Percentiles rank a stretch among this genome's conserved stretches.
These are phyloP conservation scores for Plecturocebus donacophilus DNA, from an alignment of 2,113 vertebrate genomes.

Conservation along the genomic window DNA sequence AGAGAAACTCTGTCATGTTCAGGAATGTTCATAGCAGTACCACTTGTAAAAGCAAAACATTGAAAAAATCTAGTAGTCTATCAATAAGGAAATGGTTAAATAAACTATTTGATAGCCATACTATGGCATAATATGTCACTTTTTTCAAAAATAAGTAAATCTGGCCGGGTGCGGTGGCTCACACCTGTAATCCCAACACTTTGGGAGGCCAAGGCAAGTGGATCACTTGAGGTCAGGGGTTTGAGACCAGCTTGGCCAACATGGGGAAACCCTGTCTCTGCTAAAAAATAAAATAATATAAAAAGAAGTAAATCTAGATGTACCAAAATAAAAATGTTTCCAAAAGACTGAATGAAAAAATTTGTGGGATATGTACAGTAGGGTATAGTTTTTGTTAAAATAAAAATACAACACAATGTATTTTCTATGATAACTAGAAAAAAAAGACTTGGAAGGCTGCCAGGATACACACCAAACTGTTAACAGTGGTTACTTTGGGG, in stretches of 20 bases:
- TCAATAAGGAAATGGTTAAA: constrained; percentile 40
- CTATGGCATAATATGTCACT: not conserved
- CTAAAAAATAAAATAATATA: not conserved
- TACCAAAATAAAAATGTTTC: constrained; percentile 41
- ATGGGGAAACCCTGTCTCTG: not conserved
- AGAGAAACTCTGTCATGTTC: constrained; percentile 1
- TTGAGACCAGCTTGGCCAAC: not conserved
- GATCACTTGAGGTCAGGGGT: not conserved
- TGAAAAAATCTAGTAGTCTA: not conserved
- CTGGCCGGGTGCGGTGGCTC: not conserved
- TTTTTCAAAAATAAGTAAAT: not conserved
- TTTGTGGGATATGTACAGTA: not conserved
- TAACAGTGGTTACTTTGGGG: not conserved
- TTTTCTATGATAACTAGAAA: not conserved
- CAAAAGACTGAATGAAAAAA: constrained; percentile 35
- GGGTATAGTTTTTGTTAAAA: constrained; percentile 38
- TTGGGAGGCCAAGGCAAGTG: not conserved
- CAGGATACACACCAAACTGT: constrained; percentile 12
- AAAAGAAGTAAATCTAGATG: not conserved
- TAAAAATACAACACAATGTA: constrained; percentile 3
- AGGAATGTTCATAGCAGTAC: not conserved
- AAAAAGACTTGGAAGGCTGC: not conserved
- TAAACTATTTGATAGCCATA: constrained; percentile 1
- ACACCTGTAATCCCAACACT: not conserved
- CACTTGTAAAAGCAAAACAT: not conserved